Base-by-base conservation (phyloP, 2,888 invertebrate genomes). In the Zhengitettix transpicula region DNA sequence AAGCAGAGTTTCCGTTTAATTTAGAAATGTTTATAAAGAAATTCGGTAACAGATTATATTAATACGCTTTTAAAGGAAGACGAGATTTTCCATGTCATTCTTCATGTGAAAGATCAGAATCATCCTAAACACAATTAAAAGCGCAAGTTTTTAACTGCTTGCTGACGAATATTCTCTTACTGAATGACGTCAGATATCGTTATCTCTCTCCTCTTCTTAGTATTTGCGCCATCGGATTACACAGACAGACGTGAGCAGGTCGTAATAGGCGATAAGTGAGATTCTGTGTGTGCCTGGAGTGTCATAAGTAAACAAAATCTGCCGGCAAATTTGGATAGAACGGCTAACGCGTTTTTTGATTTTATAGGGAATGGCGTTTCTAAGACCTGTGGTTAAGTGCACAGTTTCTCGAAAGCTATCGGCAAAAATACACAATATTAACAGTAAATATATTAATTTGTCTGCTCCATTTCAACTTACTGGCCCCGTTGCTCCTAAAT, bases 361-460 rank as follows among this genome's bases (percentile, higher is more conserved):
- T n/a, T 14, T 47, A 12, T 40, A 41, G n/a, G 55, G 40, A 63
- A 76, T 76, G 76, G 76, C 76, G 72, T 75, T 75, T 73, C 70
- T 75, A 70, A 72, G 75, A 68, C 69, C 73, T 65, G 72, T 72
- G 67, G 67, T 72, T 66, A 71, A 71, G 68, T 71, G 69, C 68
- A 74, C 71, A 71, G 71, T 71, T 65, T 68, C 71, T 65, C 72
- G 70, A 66, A 74, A 74, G 67, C 71, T 72, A 44, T 56, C 42
- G 17, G 15, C 40, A 68, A 71, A 71, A 63, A 66, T 71, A 64
- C 66, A 69, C 60, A 67, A 67, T 59, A 65, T 67, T 57, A 65
- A 67, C 60, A 65, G 65, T 61, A 65, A 40, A 12, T 15, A 40
- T 11, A 40, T 61, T 61, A 66, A 64, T 62, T 62, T 65, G 67